Conservation (phyloP, 2,888 invertebrate species). For the Scaptomyza cyrtandrae region DNA sequence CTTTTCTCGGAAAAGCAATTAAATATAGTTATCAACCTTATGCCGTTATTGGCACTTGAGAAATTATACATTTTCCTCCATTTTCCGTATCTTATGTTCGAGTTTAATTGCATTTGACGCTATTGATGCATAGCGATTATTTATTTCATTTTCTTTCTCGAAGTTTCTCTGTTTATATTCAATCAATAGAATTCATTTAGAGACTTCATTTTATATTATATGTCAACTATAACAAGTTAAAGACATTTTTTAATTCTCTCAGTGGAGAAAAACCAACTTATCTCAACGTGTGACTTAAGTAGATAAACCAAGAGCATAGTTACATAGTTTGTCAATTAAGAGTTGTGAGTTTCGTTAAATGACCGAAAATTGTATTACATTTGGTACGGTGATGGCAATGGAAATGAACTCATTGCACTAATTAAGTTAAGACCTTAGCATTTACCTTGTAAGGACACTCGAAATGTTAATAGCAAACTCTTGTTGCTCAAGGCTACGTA, state of each 20-base stretch:
- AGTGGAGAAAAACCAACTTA: neutral
- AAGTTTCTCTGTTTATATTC: neutral
- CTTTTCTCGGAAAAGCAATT: too few relatives aligned
- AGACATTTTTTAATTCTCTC: neutral
- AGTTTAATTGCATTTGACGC: neutral
- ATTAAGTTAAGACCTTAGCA: slow-evolving; percentile 76
- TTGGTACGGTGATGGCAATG: slow-evolving; percentile 38
- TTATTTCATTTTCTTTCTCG: neutral
- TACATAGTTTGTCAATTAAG: slow-evolving; percentile 39
- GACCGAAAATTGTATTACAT: slow-evolving; percentile 55
- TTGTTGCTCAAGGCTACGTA: slow-evolving; percentile 46
- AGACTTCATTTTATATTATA: too few relatives aligned
- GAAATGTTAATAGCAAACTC: slow-evolving; percentile 71
- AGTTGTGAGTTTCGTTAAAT: slow-evolving; percentile 35
- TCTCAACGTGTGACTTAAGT: neutral
- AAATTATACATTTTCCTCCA: neutral
- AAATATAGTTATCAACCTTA: neutral
- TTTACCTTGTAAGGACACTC: slow-evolving; percentile 65
- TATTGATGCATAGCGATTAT: neutral
- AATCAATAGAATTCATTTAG: neutral
- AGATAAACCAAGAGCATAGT: slow-evolving; percentile 4
- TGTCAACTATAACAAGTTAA: neutral
- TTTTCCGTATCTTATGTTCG: too few relatives aligned
- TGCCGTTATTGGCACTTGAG: neutral
- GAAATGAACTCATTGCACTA: slow-evolving; percentile 55